phyloP scores from a whole-genome alignment of 2,797 vertebrate genomes.

The Cygnus olor region DNA sequence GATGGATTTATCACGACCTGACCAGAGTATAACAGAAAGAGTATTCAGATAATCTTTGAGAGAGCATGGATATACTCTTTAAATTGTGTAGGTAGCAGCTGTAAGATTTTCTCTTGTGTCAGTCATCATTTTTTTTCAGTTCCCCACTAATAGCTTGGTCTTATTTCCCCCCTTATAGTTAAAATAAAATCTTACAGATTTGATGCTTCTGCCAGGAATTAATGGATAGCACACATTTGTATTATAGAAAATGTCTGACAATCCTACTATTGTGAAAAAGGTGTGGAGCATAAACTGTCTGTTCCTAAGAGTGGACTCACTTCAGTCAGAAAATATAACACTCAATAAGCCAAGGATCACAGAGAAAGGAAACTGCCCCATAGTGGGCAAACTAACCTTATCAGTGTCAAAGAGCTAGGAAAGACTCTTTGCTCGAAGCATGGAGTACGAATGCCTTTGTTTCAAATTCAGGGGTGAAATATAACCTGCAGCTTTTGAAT shows the following conservation, averaged over 20 bases:
- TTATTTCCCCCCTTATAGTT: background rate
- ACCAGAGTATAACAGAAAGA: background rate
- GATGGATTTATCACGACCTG: background rate
- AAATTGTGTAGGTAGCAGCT: background rate
- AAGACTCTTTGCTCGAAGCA: background rate
- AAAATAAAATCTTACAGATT: background rate
- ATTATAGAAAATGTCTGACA: background rate
- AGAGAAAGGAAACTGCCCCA: background rate
- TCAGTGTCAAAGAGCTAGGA: background rate
- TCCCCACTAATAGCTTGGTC: background rate
- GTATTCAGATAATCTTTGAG: background rate
- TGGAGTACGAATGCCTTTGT: background rate
- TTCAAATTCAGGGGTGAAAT: background rate
- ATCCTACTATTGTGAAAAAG: background rate
- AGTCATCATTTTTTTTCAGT: background rate
- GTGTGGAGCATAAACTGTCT: background rate
- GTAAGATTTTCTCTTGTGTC: background rate
- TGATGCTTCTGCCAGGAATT: background rate
- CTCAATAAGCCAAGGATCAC: background rate
- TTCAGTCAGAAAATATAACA: rapidly evolving
- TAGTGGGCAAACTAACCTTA: background rate
- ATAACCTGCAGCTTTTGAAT: background rate
- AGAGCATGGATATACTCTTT: background rate
- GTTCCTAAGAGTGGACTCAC: background rate
- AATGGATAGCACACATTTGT: background rate